Conservation (phyloP, 2,113 vertebrate genomes). For the Columba livia region DNA sequence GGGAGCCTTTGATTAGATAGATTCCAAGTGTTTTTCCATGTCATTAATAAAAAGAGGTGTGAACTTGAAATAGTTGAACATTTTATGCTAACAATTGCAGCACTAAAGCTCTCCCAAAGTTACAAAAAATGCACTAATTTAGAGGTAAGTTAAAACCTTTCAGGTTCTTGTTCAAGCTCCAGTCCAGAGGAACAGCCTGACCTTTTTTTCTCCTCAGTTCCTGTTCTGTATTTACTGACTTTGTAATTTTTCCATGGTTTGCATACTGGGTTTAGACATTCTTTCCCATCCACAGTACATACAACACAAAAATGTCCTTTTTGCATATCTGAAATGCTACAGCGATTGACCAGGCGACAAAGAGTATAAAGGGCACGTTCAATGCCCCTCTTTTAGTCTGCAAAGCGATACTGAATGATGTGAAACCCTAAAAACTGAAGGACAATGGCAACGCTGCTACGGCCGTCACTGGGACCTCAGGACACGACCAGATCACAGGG, state of each 20-base stretch:
- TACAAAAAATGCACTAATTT: neutral
- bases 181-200: neutral
- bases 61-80: neutral
- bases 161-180: neutral
- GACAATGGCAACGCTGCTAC: neutral
- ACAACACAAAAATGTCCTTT: neutral
- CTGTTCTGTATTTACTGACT: neutral
- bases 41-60: neutral
- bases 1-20: neutral
- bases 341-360: neutral
- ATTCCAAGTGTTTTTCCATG: neutral
- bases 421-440: neutral
- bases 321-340: neutral
- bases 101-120: neutral
- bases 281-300: neutral
- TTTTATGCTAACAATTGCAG: neutral
- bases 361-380: neutral
- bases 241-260: neutral
- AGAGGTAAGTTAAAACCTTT: neutral
- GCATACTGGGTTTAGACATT: neutral
- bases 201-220: neutral
- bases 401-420: neutral
- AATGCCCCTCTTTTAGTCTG: neutral
- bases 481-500: accelerated
- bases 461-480: accelerated